phyloP scores from a whole-genome alignment of 2,797 vertebrate genomes.

The Acrocephalus scirpaceus region DNA sequence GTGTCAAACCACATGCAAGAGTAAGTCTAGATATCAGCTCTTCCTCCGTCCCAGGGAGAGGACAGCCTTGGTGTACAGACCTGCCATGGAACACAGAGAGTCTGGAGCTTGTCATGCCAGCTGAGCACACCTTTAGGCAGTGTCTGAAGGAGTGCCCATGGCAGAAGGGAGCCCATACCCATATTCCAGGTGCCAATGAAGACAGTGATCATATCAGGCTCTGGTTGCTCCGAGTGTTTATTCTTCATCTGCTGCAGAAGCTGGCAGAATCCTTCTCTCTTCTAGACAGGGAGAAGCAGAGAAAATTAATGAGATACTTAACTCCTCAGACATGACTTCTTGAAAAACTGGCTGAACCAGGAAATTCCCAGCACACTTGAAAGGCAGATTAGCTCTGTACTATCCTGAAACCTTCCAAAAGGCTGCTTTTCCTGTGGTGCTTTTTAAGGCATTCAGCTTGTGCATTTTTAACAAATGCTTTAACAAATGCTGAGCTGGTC shows the following conservation, averaged over 20 bases:
- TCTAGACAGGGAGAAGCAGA: conserved; percentile 77
- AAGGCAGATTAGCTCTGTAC: not conserved
- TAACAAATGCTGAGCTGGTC: not conserved
- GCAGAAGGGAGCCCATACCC: conserved; percentile 80
- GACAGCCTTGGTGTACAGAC: not conserved
- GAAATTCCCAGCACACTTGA: not conserved
- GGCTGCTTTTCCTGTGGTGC: not conserved
- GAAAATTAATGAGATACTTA: conserved; percentile 22
- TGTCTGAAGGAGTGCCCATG: not conserved
- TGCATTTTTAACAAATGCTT: too few relatives aligned
- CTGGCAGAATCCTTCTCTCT: conserved; percentile 97
- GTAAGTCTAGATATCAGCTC: not conserved
- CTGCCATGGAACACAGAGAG: not conserved
- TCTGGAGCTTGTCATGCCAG: not conserved
- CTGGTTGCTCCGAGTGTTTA: conserved; percentile 93
- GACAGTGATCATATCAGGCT: conserved; percentile 97
- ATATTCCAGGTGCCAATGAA: conserved; percentile 99
- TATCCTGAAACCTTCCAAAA: not conserved
- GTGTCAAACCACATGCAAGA: not conserved
- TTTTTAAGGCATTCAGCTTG: not conserved
- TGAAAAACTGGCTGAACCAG: not conserved
- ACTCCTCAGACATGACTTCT: not conserved
- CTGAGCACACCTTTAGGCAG: not conserved
- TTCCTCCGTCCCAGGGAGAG: not conserved
- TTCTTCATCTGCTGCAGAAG: conserved; percentile 99